Percentiles rank a stretch among this genome's conserved stretches.
These are phyloP conservation scores for Pachyramphus minor DNA, from an alignment of 2,113 vertebrate species.

Conservation along the genomic window DNA sequence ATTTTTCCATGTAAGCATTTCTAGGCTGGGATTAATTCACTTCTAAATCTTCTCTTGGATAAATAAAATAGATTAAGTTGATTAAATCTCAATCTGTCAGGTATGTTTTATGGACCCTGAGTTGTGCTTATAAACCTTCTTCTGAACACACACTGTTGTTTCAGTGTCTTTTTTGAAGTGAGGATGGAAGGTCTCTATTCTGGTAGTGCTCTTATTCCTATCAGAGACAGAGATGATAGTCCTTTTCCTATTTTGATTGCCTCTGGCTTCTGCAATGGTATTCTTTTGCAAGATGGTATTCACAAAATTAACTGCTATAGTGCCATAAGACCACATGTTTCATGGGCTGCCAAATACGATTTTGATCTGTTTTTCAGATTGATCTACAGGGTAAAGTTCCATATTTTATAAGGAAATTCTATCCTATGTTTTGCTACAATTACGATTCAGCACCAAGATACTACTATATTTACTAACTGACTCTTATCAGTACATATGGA, in stretches of 20 bases:
- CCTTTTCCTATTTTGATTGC: neutral
- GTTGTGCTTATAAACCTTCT: neutral
- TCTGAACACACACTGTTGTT: neutral
- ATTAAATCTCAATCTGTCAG: neutral
- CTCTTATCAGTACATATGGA: neutral
- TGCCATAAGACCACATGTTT: neutral
- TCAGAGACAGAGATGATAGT: neutral
- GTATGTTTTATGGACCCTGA: neutral
- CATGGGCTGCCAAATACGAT: neutral
- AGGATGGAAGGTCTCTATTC: neutral
- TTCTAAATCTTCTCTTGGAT: neutral
- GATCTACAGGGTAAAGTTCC: neutral
- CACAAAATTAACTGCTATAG: neutral
- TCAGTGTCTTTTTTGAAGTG: neutral
- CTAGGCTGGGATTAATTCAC: neutral
- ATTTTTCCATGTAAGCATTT: neutral
- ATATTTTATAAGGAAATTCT: neutral
- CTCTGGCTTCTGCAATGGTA: neutral
- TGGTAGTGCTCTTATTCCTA: neutral
- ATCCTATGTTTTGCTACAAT: neutral
- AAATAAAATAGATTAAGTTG: neutral
- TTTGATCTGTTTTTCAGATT: neutral
- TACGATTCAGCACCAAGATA: neutral
- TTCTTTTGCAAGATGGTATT: neutral
- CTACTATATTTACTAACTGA: neutral